Conservation (phyloP, 2,797 vertebrate genomes). For the Hypotaenidia philippensis region DNA sequence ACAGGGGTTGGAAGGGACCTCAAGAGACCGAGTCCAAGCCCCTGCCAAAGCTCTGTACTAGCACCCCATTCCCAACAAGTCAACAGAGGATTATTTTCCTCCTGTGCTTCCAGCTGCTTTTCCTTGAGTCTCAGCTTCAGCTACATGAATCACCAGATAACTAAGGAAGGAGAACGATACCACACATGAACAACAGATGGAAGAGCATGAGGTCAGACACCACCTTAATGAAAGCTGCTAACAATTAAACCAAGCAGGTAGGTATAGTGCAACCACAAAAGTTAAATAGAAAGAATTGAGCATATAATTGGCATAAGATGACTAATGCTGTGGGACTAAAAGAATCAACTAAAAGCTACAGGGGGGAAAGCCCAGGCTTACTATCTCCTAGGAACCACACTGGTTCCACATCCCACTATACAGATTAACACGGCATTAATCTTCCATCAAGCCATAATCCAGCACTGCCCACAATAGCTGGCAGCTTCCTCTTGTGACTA, state of each 20-base stretch:
- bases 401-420: neutral
- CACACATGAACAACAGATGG: rapidly evolving
- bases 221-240: neutral
- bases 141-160: rapidly evolving
- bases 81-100: neutral
- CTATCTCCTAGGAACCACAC: neutral
- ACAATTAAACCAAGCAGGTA: neutral
- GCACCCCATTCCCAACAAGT: neutral
- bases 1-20: neutral
- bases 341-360: rapidly evolving
- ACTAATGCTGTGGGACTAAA: neutral
- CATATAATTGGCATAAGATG: neutral
- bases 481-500: neutral
- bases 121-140: neutral
- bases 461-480: neutral
- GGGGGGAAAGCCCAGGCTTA: neutral
- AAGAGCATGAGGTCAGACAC: neutral
- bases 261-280: neutral
- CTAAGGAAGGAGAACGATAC: neutral
- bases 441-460: neutral
- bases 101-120: neutral
- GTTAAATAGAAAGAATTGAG: neutral
- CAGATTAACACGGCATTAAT: neutral
- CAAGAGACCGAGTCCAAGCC: no score
- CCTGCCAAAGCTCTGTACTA: neutral